These are phyloP conservation scores for Eudemis profundana DNA, from an alignment of 2,888 invertebrate species.

Conservation along the genomic window DNA sequence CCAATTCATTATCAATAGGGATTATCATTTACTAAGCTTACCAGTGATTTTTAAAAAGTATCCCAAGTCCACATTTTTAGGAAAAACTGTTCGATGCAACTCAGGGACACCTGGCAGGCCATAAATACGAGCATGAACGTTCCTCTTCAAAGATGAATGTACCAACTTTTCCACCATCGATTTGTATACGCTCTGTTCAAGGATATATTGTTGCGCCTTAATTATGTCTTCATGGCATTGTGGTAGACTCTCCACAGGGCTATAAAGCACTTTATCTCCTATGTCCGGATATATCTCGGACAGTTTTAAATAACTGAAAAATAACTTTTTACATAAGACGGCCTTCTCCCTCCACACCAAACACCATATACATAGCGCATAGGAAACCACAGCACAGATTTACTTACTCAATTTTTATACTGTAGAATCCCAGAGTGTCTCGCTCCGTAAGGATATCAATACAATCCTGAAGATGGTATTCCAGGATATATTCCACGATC, in stretches of 20 bases:
- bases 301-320: slow-evolving; percentile 88
- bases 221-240: slow-evolving; percentile 87
- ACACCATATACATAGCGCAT: neutral
- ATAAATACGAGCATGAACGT: slow-evolving; percentile 88
- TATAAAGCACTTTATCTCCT: slow-evolving; percentile 88
- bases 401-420: slow-evolving; percentile 89
- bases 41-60: slow-evolving; percentile 91
- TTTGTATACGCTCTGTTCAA: slow-evolving; percentile 73
- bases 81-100: slow-evolving; percentile 87
- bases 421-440: slow-evolving; percentile 87
- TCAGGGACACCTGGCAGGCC: slow-evolving; percentile 89
- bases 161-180: slow-evolving; percentile 60
- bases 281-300: slow-evolving; percentile 88
- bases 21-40: slow-evolving; percentile 52
- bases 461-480: slow-evolving; percentile 87
- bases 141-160: slow-evolving; percentile 82
- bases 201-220: slow-evolving; percentile 85
- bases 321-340: slow-evolving; percentile 17
- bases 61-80: slow-evolving; percentile 89
- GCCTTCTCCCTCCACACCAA: no score
- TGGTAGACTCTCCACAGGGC: slow-evolving; percentile 86
- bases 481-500: slow-evolving; percentile 84
- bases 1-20: neutral
- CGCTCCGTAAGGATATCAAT: slow-evolving; percentile 85
- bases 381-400: neutral